Evolutionary conservation across 2,888 invertebrate species (phyloP), one percentile per base, ranked within the genome.

Genomic region (Plusia festucae): DNA sequence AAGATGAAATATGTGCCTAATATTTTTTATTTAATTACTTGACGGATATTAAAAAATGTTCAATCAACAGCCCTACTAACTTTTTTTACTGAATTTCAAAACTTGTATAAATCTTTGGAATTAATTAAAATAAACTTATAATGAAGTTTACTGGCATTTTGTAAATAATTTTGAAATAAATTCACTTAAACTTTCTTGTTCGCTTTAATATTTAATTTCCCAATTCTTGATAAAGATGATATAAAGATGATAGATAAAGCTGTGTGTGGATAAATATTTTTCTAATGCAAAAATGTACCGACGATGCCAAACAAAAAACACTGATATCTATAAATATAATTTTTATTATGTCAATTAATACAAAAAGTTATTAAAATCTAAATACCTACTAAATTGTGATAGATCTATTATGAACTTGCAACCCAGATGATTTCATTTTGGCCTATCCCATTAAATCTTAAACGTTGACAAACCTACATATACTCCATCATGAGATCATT

Each of bases 131-230:
- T 49, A 20, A 18, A 18, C 20, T 18, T 20, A 20, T 53, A 53
- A 53, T 34, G 53, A 60, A 53, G 27, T 60, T 16, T 56, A 68
- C 61, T 44, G 22, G 65, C 24, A 27, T 64, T 70, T 80, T 81
- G 79, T 78, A 79, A 79, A 76, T 79, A 76, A 56, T 66, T 76
- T 74, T 60, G 52, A 76, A 78, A 78, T 79, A 78, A 79, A 79
- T 76, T 73, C 57, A 63, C 57, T 65, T 67, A 58, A 70, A 76
- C 52, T 53, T 63, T 60, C 59, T 15, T 3, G 8, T 64, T 27
- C 60, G 24, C 27, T 6, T 67, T 58, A 30, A 24, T 40, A 22
- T 40, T n/a, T 40, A n/a, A 13, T 40, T n/a, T 40, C n/a, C 5
- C 0, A 13, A 34, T 34, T 34, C 5, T 15, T n/a, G n/a, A n/a